These are phyloP conservation scores for Sebastes matsubarae DNA, from an alignment of 2,797 vertebrate species.

Conservation along the genomic window DNA sequence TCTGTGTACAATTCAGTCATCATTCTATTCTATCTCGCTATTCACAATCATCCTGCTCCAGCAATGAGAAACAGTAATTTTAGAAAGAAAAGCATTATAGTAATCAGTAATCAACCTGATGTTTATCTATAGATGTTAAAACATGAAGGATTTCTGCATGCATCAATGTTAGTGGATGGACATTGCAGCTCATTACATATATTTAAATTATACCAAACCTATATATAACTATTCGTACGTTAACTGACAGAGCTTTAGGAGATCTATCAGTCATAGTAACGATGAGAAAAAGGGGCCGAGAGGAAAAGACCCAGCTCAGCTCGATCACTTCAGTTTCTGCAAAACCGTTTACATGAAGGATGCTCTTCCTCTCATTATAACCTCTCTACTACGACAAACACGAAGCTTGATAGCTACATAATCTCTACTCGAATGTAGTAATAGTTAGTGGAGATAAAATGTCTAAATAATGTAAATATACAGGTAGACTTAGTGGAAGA, in stretches of 20 bases:
- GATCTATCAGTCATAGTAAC: not conserved
- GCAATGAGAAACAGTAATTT: too few species aligned
- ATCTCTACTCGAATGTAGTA: not conserved
- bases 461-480: conserved; percentile 9
- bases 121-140: not conserved
- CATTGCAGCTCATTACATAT: not conserved
- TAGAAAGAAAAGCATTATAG: too few species aligned
- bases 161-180: not conserved
- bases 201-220: not conserved
- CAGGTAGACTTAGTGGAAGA: not conserved
- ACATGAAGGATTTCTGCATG: not conserved
- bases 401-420: not conserved
- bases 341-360: conserved; percentile 36
- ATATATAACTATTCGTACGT: not conserved
- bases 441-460: not conserved
- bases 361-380: conserved; percentile 47
- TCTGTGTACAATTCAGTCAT: too few species aligned
- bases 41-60: too few species aligned
- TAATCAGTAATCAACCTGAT: not conserved
- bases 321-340: conserved; percentile 41
- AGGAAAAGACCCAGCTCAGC: conserved; percentile 48
- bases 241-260: not conserved
- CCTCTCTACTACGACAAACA: not conserved
- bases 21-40: too few species aligned
- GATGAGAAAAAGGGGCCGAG: not conserved